Base-by-base conservation (phyloP, 1,140 invertebrate genomes). In the Cryptotermes secundus region DNA sequence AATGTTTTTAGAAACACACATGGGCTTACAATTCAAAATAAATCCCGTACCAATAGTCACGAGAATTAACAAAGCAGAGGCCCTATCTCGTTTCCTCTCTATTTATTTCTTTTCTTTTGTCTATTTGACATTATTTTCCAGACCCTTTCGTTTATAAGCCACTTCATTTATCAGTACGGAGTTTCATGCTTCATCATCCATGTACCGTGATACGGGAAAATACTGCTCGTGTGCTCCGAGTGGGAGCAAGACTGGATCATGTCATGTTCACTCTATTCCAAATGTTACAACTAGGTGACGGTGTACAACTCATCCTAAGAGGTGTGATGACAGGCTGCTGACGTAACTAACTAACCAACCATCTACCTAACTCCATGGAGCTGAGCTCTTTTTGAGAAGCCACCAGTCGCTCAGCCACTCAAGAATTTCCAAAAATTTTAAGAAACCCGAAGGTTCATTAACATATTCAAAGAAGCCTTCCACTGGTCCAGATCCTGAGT, bases 111-210 rank as follows among this genome's bases (percentile, higher is more conserved):
- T 72, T n/a, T 72, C 9, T 31, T 59, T 22, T 72, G n/a, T 31
- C n/a, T 72, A n/a, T 72, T n/a, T 16, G 1, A 26, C 31, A 72
- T 72, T 72, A 31, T 72, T 72, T 65, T 72, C 14, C 59, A 72
- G 10, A 16, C 14, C 59, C 26, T n/a, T 31, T n/a, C 59, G 59
- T 16, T 72, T 72, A 72, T 72, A 72, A 4, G 59, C 26, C 59
- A 72, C 59, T 72, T 72, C 26, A 72, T 72, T 72, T 72, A 72
- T 72, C 59, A 1, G 59, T 26, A 31, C 1, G 16, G 59, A 26
- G n/a, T 72, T 72, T 72, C 59, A 72, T 31, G 59, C 59, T 72
- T 72, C 59, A 72, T 72, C 59, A 26, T 72, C 59, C 59, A 26
- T 72, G 59, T n/a, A 72, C 31, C n/a, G 26, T 31, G 59, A 72